Conservation (phyloP, 2,888 invertebrate species). For the Thysanoteuthis rhombus region DNA sequence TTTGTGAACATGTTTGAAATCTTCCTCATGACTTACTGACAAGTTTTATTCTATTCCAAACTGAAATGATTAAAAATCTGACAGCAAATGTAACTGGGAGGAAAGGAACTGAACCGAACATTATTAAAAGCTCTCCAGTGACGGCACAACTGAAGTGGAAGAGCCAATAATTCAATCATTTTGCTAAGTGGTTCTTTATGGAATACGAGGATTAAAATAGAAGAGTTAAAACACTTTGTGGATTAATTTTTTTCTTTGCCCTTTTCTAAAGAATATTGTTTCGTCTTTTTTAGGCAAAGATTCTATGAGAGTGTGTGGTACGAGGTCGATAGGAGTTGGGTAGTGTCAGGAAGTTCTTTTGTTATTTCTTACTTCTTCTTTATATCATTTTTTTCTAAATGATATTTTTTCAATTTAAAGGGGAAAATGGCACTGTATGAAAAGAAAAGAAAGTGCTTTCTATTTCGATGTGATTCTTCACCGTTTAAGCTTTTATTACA, state of each 20-base stretch:
- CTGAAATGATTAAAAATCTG: background rate
- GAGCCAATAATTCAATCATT: background rate
- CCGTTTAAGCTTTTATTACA: too few relatives aligned
- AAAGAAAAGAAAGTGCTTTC: too few relatives aligned
- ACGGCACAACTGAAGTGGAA: background rate
- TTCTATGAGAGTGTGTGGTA: background rate
- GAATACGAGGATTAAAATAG: background rate
- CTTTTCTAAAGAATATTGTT: background rate
- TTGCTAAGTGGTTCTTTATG: background rate
- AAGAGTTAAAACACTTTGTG: background rate
- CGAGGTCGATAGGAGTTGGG: background rate
- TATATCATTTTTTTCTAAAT: too few relatives aligned
- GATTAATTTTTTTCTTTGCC: background rate
- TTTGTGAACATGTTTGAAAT: background rate
- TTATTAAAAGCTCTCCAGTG: background rate
- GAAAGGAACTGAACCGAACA: too few relatives aligned
- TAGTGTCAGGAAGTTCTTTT: background rate
- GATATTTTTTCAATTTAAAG: too few relatives aligned
- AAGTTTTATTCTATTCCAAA: background rate
- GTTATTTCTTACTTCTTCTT: background rate
- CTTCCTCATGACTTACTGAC: background rate
- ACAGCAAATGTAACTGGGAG: background rate
- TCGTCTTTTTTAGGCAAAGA: background rate
- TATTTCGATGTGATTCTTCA: too few relatives aligned
- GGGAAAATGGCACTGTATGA: too few relatives aligned